Evolutionary conservation across 2,888 invertebrate genomes (phyloP).

Genomic region (Phortica okadai): DNA sequence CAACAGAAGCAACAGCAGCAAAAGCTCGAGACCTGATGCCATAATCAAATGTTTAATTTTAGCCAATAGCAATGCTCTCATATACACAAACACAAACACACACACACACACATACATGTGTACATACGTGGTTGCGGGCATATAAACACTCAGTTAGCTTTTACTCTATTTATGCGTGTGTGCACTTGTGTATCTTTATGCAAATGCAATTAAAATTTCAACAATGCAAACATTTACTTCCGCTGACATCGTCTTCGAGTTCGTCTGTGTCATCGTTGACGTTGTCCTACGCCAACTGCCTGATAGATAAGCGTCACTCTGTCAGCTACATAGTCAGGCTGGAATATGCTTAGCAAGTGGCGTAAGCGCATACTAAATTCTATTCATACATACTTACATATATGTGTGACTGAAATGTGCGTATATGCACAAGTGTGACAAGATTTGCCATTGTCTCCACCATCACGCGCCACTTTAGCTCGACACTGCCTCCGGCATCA

Average conservation of each 20-base stretch:
- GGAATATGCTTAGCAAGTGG: no score
- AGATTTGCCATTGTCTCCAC: neutral
- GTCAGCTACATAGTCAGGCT: no score
- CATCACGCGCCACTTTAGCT: slow-evolving; percentile 23
- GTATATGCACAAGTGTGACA: neutral
- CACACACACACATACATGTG: neutral
- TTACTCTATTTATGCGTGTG: neutral
- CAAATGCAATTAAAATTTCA: slow-evolving; percentile 73
- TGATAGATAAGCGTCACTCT: slow-evolving; percentile 29
- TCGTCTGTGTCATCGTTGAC: slow-evolving; percentile 44
- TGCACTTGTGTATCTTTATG: slow-evolving; percentile 57
- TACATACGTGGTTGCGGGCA: neutral
- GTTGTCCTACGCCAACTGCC: slow-evolving; percentile 16
- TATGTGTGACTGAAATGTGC: slow-evolving; percentile 6
- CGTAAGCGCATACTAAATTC: no score
- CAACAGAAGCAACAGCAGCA: neutral
- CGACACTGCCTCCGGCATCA: neutral
- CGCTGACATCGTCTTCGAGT: slow-evolving; percentile 61
- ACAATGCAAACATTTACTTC: slow-evolving; percentile 73
- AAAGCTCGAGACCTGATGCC: neutral
- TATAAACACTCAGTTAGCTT: neutral
- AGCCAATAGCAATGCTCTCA: neutral
- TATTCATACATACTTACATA: neutral
- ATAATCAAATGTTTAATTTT: slow-evolving; percentile 30
- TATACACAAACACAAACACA: neutral